A percentile compares a stretch with the other conserved stretches of the same genome.
phyloP scores from a whole-genome alignment of 2,888 invertebrate species.

The Beris morrisii region DNA sequence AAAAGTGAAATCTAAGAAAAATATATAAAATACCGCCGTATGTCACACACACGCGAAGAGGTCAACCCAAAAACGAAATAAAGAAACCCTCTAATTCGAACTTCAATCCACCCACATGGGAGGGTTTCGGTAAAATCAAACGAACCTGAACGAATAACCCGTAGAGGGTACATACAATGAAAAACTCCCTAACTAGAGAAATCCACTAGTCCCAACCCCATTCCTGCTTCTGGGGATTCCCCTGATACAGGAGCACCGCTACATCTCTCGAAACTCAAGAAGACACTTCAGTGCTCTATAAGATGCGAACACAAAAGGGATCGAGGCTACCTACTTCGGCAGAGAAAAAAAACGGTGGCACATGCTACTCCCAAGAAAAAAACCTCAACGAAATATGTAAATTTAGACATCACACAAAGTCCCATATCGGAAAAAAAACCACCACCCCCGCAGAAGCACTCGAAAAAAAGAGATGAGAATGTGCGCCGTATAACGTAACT shows the following conservation, averaged over 20 bases:
- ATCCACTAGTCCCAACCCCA: slow-evolving; percentile 21
- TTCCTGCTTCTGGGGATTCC: not conserved
- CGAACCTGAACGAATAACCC: slow-evolving; percentile 24
- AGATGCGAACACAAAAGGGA: slow-evolving; percentile 17
- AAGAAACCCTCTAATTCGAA: too few relatives aligned
- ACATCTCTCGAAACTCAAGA: slow-evolving; percentile 14
- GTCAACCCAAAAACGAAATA: too few relatives aligned
- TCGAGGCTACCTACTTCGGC: slow-evolving; percentile 11
- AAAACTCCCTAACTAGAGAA: not conserved
- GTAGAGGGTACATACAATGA: slow-evolving; percentile 14
- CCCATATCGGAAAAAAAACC: slow-evolving; percentile 2
- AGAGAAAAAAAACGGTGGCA: slow-evolving; percentile 13
- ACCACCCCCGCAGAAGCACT: slow-evolving; percentile 17
- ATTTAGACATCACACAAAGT: slow-evolving; percentile 34
- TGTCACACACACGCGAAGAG: too few relatives aligned
- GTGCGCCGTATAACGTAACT: slow-evolving; percentile 11
- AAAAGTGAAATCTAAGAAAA: too few relatives aligned
- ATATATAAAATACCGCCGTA: too few relatives aligned
- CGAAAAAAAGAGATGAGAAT: slow-evolving; percentile 24
- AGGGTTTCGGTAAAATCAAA: slow-evolving; percentile 8
- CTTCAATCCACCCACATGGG: too few relatives aligned
- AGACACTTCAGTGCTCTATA: slow-evolving; percentile 19
- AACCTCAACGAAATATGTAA: slow-evolving; percentile 32
- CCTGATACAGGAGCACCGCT: slow-evolving; percentile 12
- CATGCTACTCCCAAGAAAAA: slow-evolving; percentile 4